Percentiles rank a stretch among this genome's conserved stretches.
Conservation (phyloP, 64 coral and sea anemone genomes). For the Catalaphyllia jardinei region DNA sequence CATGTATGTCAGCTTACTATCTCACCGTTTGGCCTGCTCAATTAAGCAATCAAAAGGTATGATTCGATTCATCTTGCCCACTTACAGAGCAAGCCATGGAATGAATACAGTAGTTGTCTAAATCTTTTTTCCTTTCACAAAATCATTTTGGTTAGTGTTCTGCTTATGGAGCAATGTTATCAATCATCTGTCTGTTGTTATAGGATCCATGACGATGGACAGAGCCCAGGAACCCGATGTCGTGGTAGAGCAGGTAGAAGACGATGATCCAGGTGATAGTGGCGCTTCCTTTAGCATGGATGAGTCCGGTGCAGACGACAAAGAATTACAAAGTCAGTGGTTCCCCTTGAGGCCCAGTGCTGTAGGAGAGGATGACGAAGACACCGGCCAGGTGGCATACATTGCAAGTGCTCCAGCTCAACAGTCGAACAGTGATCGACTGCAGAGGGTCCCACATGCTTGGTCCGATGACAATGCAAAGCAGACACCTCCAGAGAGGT, state of each 20-base stretch:
- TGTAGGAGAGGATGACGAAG: slow-evolving; percentile 3
- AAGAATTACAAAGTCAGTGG: slow-evolving; percentile 10
- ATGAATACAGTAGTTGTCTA: too few relatives aligned
- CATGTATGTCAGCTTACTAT: too few relatives aligned
- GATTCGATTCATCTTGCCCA: too few relatives aligned
- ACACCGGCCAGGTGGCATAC: background rate
- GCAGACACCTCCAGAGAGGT: slow-evolving; percentile 59
- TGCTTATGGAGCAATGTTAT: too few relatives aligned
- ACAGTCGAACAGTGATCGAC: background rate
- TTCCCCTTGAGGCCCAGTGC: slow-evolving; percentile 37
- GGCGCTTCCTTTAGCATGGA: slow-evolving; percentile 14
- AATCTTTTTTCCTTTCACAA: too few relatives aligned
- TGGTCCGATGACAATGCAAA: slow-evolving; percentile 22
- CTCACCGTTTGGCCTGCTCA: too few relatives aligned
- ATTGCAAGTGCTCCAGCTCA: background rate
- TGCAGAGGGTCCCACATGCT: slow-evolving; percentile 8
- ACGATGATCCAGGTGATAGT: slow-evolving; percentile 12
- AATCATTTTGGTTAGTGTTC: too few relatives aligned
- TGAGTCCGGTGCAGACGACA: background rate
- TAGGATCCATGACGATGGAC: too few relatives aligned
- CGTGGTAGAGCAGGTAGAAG: background rate
- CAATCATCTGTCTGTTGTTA: background rate
- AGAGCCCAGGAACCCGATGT: background rate
- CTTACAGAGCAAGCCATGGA: too few relatives aligned
- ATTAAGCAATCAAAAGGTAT: too few relatives aligned